Evolutionary conservation across 2,888 invertebrate genomes (phyloP).

Genomic region (Herminia tarsipennalis): DNA sequence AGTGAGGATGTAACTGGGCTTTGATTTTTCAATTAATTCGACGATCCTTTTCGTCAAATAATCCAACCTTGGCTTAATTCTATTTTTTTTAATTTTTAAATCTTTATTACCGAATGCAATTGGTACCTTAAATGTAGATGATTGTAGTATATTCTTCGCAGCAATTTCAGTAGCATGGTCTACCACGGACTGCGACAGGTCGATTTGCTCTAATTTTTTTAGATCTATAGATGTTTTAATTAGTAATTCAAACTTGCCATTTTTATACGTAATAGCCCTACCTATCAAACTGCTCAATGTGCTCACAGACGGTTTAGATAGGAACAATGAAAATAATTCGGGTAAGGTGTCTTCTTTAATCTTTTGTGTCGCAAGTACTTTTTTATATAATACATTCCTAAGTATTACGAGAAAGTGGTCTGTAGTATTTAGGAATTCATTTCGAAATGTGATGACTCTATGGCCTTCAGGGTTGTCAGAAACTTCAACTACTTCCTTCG

Average conservation of each 20-base stretch:
- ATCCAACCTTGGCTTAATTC: constrained; percentile 2
- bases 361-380: background rate
- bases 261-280: background rate
- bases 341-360: too few species aligned
- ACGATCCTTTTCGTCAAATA: constrained; percentile 2
- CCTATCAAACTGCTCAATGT: constrained; percentile 15
- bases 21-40: constrained; percentile 4
- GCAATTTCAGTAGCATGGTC: background rate
- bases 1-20: constrained; percentile 2
- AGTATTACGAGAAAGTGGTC: background rate
- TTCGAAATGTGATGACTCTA: background rate
- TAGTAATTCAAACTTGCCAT: background rate
- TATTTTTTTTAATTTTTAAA: constrained; percentile 9
- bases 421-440: background rate
- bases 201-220: background rate
- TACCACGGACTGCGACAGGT: background rate
- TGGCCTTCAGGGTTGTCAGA: background rate
- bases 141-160: constrained; percentile 5
- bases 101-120: constrained; percentile 26
- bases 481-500: background rate
- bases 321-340: constrained; percentile 1
- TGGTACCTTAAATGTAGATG: constrained; percentile 11
- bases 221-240: background rate
- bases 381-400: background rate
- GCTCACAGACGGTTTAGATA: background rate